These are phyloP conservation scores for Melieria picta DNA, from an alignment of 2,888 invertebrate genomes.

Conservation along the genomic window DNA sequence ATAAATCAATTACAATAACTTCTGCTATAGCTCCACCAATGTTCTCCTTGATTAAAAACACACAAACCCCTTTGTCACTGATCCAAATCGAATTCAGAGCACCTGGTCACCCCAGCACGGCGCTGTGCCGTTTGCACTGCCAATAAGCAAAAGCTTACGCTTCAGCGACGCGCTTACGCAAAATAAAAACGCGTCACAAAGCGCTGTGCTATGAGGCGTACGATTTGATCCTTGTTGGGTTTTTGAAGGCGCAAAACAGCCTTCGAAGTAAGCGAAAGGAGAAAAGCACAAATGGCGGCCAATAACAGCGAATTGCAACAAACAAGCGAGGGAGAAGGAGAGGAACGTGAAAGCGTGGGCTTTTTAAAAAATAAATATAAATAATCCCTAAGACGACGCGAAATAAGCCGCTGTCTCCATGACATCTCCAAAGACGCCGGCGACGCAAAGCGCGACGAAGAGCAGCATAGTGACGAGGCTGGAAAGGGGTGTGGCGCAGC, in stretches of 20 bases:
- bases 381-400: slow-evolving; percentile 20
- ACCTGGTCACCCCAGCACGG: too few species aligned
- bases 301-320: too few species aligned
- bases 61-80: too few species aligned
- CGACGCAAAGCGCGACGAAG: background rate
- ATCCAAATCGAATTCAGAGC: too few species aligned
- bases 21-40: too few species aligned
- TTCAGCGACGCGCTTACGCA: slow-evolving; percentile 19
- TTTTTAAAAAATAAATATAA: slow-evolving; percentile 16
- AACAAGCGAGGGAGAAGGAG: too few species aligned
- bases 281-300: too few species aligned
- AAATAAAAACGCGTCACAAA: slow-evolving; percentile 17
- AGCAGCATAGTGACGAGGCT: background rate
- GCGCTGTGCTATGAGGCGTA: slow-evolving; percentile 25
- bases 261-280: too few species aligned
- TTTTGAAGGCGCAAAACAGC: too few species aligned
- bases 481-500: slow-evolving; percentile 27
- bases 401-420: slow-evolving; percentile 30
- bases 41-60: too few species aligned
- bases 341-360: too few species aligned
- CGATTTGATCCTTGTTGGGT: slow-evolving; percentile 36
- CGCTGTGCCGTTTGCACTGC: slow-evolving; percentile 27
- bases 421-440: slow-evolving; percentile 3
- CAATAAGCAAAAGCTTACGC: slow-evolving; percentile 34
- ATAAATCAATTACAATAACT: too few species aligned